phyloP scores from a whole-genome alignment of 2,113 vertebrate genomes.

The Dolichallabes microphthalmus region DNA sequence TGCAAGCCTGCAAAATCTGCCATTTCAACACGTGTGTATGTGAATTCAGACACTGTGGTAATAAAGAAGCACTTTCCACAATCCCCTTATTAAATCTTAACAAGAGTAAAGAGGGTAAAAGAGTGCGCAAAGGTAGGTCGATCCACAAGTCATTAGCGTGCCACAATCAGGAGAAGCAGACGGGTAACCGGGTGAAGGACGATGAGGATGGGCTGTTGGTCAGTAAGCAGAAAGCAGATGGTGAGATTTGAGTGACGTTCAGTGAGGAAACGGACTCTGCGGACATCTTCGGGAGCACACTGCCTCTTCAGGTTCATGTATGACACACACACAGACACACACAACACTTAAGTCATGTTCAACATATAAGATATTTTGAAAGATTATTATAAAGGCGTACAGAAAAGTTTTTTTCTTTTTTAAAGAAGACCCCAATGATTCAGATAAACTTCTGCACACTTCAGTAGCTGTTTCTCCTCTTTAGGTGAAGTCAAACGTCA shows the following conservation, averaged over 20 bases:
- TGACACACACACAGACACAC: background rate
- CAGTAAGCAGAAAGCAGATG: background rate
- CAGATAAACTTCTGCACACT: background rate
- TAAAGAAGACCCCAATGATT: background rate
- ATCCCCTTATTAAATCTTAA: background rate
- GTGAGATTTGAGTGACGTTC: background rate
- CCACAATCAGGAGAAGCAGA: background rate
- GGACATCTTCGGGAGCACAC: constrained; percentile 39
- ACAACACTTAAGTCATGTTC: no score
- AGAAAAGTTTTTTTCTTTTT: background rate
- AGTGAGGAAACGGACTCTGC: background rate
- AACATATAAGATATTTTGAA: background rate
- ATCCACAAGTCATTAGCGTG: constrained; percentile 50
- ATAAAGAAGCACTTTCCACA: background rate
- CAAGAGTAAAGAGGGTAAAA: background rate
- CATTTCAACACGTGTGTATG: no score
- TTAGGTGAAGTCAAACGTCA: constrained; percentile 43
- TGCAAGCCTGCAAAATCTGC: no score
- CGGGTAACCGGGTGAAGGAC: background rate
- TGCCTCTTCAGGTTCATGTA: constrained; percentile 58
- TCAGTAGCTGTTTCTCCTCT: background rate
- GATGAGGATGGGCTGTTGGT: background rate
- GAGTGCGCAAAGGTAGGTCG: background rate
- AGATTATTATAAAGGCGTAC: background rate
- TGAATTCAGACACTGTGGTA: no score